Percentiles rank a stretch among this genome's conserved stretches.
These are phyloP conservation scores for Diarsia rubi DNA, from an alignment of 2,888 invertebrate genomes.

Conservation along the genomic window DNA sequence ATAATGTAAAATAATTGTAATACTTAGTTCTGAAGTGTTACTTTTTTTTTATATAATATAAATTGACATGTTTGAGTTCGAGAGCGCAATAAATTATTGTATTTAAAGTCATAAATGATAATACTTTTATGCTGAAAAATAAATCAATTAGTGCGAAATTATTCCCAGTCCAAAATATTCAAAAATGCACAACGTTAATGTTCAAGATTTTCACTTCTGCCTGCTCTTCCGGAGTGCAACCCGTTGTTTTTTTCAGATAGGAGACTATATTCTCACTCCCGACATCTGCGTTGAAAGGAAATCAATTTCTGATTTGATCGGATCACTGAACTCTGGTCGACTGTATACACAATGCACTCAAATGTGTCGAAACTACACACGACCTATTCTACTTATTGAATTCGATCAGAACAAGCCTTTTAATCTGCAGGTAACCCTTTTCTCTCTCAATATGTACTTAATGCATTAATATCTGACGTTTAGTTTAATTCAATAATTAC, in stretches of 20 bases:
- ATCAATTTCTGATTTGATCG: constrained; percentile 98
- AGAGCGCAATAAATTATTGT: too few relatives aligned
- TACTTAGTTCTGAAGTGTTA: too few relatives aligned
- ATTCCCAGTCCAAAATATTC: too few relatives aligned
- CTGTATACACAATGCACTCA: constrained; percentile 98
- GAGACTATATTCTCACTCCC: constrained; percentile 99
- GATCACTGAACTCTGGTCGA: constrained; percentile 98
- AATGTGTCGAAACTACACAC: constrained; percentile 97
- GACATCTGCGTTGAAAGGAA: constrained; percentile 99
- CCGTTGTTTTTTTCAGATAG: constrained; percentile 93
- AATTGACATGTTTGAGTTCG: too few relatives aligned
- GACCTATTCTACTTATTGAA: constrained; percentile 98
- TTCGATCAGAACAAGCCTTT: constrained; percentile 98
- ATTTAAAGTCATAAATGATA: too few relatives aligned
- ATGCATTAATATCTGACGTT: neutral
- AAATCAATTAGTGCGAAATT: too few relatives aligned
- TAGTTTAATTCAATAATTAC: neutral
- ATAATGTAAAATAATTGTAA: too few relatives aligned
- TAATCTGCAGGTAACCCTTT: constrained; percentile 93
- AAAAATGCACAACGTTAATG: too few relatives aligned
- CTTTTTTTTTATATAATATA: too few relatives aligned
- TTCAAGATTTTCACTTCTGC: too few relatives aligned
- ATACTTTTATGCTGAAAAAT: too few relatives aligned
- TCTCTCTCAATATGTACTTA: neutral
- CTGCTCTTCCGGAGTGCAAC: too few relatives aligned